Conservation (phyloP, 2,888 invertebrate genomes). For the Bellardia bayeri region DNA sequence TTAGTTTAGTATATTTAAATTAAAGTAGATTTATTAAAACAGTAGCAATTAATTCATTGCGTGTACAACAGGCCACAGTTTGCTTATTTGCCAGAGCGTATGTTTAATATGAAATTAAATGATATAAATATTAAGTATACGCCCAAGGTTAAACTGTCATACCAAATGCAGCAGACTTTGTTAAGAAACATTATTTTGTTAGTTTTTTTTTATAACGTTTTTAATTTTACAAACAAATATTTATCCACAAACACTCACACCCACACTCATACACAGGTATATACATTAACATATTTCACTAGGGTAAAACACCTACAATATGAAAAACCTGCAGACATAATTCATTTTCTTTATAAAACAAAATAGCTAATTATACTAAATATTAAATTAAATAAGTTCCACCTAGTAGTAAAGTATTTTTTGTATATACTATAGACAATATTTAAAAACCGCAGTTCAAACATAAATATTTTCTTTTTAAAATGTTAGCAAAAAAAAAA, state of each 20-base stretch:
- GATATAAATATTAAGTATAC: constrained; percentile 6
- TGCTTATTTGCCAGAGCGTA: background rate
- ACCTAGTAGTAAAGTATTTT: background rate
- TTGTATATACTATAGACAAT: background rate
- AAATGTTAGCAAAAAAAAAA: background rate
- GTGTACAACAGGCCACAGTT: background rate
- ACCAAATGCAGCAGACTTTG: background rate
- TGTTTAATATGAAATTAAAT: background rate
- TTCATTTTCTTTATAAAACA: too few species aligned
- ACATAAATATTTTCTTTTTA: too few species aligned
- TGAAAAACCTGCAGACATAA: background rate
- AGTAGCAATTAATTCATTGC: background rate
- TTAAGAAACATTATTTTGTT: background rate
- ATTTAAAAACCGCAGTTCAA: background rate
- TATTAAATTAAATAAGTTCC: background rate
- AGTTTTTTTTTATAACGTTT: background rate
- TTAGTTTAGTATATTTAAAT: too few species aligned
- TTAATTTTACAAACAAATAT: background rate
- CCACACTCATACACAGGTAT: too few species aligned
- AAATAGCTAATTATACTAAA: background rate
- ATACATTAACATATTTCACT: background rate
- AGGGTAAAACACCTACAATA: background rate
- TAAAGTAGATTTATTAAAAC: too few species aligned
- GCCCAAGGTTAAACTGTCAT: background rate
- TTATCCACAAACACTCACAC: background rate